Base-by-base conservation (phyloP, 2,888 invertebrate genomes). In the Dendrolimus houi region DNA sequence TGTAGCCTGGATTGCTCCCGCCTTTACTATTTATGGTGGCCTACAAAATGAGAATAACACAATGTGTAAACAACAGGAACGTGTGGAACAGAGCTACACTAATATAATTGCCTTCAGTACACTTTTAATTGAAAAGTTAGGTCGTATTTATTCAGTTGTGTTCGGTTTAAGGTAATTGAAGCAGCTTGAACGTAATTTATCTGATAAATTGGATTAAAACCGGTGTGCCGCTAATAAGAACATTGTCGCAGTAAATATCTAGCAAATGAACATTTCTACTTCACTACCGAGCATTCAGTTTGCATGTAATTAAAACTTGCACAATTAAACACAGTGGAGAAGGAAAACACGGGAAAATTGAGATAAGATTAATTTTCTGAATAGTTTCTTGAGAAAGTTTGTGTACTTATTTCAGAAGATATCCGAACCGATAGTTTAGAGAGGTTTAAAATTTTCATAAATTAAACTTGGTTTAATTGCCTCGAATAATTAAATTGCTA, bases 301-400 rank as follows among this genome's bases (percentile, higher is more conserved):
- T 80, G 83, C 82, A 83, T 85, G 81, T 79, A 81, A 87, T 87
- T 85, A 85, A 86, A 86, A 86, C 83, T 85, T 86, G 81, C 77
- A 83, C 83, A 82, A 81, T 83, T 83, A 85, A 83, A 83, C 77
- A 79, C 75, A 75, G 75, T 73, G 68, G 74, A 74, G 79, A 75
- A 80, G 80, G 81, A 82, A 84, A 84, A 83, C 80, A 81, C 75
- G 70, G 73, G 77, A 83, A 83, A 85, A 85, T 83, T 81, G 78
- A 82, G 83, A 85, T 82, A 84, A 85, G 81, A 85, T 84, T 85
- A 85, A 85, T 86, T 83, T 83, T 83, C 81, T 72, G 79, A 79
- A 77, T 83, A 81, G 81, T 83, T 80, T 68, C 73, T 68, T 68
- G 63, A 66, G 67, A 67, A 69, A 83, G 77, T 80, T 83, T 73